Evolutionary conservation across 2,797 vertebrate species (phyloP).

Genomic region (Rhinoraja longicauda): DNA sequence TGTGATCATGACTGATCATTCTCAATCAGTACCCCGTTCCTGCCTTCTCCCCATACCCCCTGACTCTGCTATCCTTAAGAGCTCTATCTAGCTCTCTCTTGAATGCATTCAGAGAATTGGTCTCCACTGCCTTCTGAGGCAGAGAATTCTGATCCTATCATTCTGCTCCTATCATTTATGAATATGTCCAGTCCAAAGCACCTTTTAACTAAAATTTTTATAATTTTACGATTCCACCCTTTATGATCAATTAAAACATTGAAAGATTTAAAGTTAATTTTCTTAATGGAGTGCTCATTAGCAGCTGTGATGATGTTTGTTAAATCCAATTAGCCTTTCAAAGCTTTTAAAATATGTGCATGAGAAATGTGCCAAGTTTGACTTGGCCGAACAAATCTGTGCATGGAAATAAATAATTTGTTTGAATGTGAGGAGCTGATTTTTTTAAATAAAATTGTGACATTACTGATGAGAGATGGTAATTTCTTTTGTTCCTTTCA

Average conservation of each 20-base stretch:
- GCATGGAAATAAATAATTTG: background rate
- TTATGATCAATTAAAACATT: conserved; percentile 4
- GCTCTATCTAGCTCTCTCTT: too few species aligned
- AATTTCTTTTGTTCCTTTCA: background rate
- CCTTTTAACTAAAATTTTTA: background rate
- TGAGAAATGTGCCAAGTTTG: background rate
- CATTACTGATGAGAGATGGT: background rate
- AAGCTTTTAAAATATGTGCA: background rate
- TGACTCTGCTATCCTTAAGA: too few species aligned
- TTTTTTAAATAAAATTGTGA: background rate
- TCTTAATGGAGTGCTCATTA: background rate
- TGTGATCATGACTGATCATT: too few species aligned
- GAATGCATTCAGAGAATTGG: too few species aligned
- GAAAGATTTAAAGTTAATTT: conserved; percentile 6
- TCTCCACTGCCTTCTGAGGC: too few species aligned
- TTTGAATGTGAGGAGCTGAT: background rate
- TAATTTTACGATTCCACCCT: conserved; percentile 3
- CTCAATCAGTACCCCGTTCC: too few species aligned
- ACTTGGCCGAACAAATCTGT: background rate
- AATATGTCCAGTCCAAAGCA: background rate
- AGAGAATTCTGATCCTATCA: too few species aligned
- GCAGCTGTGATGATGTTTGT: background rate
- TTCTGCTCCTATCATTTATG: too few species aligned
- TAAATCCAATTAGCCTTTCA: background rate
- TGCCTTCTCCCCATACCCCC: too few species aligned